A percentile compares a stretch with the other conserved stretches of the same genome.
Conservation (phyloP, 1,140 invertebrate species). For the Trypoxylus dichotomus region DNA sequence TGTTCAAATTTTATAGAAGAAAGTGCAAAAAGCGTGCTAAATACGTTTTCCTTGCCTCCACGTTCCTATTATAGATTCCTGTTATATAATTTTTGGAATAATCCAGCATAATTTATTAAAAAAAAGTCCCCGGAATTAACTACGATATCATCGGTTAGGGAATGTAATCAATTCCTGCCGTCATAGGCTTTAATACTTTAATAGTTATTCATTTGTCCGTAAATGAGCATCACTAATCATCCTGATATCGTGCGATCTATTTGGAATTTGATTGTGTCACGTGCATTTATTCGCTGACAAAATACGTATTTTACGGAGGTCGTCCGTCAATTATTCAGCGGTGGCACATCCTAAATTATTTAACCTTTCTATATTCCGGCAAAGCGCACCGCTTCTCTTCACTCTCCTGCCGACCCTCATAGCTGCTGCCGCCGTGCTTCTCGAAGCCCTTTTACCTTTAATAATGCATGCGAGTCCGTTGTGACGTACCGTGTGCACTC, state of each 20-base stretch:
- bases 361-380: constrained; percentile 5
- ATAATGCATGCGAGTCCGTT: constrained; percentile 20
- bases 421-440: neutral
- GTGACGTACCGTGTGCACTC: neutral
- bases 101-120: too few relatives aligned
- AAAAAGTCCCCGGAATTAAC: too few relatives aligned
- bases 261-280: constrained; percentile 2
- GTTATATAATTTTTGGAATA: too few relatives aligned
- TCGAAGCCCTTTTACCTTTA: constrained; percentile 18
- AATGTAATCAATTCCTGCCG: too few relatives aligned
- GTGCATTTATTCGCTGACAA: constrained; percentile 5
- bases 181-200: too few relatives aligned
- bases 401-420: neutral
- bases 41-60: too few relatives aligned
- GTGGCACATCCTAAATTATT: constrained; percentile 19
- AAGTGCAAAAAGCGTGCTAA: too few relatives aligned
- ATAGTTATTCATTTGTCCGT: too few relatives aligned
- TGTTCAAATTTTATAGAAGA: too few relatives aligned
- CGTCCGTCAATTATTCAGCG: constrained; percentile 12
- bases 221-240: neutral
- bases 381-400: neutral
- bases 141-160: too few relatives aligned
- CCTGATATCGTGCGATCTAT: neutral
- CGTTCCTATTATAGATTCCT: too few relatives aligned
- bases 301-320: constrained; percentile 14